Conservation (phyloP, 2,797 vertebrate species). For the Syndactyla subalaris region DNA sequence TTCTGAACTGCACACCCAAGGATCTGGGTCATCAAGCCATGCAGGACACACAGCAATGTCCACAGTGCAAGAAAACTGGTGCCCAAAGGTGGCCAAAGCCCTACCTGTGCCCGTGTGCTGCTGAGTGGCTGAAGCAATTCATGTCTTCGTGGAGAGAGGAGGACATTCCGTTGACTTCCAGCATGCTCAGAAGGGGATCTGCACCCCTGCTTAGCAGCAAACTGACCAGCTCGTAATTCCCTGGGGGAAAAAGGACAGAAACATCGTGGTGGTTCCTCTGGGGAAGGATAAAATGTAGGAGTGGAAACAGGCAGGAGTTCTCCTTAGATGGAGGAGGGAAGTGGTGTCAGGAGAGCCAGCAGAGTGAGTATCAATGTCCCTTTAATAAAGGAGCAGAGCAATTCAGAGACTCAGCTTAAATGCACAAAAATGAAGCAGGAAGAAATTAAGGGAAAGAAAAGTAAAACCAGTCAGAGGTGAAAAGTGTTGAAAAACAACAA, state of each 20-base stretch:
- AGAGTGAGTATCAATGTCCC: not conserved
- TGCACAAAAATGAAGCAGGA: not conserved
- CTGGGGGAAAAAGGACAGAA: conserved; percentile 64
- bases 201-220: conserved; percentile 90
- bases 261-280: not conserved
- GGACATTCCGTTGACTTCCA: conserved; percentile 87
- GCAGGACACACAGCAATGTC: not conserved
- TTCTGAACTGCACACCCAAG: not conserved
- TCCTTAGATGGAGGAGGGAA: accelerated
- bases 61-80: not conserved
- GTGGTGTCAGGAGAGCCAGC: not conserved
- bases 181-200: conserved; percentile 89
- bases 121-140: conserved; percentile 98
- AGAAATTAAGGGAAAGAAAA: not conserved
- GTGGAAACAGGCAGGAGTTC: not conserved
- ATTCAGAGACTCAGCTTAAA: not conserved
- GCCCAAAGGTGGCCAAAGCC: too few relatives aligned
- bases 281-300: not conserved
- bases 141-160: conserved; percentile 93
- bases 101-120: conserved; percentile 96
- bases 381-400: not conserved
- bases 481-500: not conserved
- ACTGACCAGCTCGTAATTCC: conserved; percentile 97
- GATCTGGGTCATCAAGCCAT: not conserved
- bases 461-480: not conserved